phyloP scores from a whole-genome alignment of 1,140 invertebrate species.

The Scylla paramamosain region DNA sequence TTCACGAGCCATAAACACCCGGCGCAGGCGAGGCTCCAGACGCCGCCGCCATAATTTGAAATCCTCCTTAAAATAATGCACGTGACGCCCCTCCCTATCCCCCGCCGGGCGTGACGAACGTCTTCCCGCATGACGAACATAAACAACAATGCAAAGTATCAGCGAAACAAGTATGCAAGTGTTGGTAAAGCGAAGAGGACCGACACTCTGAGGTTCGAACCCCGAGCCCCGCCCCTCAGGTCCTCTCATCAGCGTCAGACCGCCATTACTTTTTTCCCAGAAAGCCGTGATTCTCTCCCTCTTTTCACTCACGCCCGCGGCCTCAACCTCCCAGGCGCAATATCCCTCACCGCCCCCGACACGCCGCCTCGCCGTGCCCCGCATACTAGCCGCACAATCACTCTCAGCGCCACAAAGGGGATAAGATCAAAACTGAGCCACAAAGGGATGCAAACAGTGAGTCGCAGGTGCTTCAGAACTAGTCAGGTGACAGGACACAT shows the following conservation, averaged over 20 bases:
- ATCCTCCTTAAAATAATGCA: slow-evolving; percentile 23
- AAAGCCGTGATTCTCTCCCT: slow-evolving; percentile 32
- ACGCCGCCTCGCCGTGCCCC: neutral
- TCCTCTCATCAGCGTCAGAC: slow-evolving; percentile 33
- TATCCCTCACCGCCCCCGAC: neutral
- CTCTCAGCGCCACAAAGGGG: neutral
- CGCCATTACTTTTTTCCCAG: slow-evolving; percentile 38
- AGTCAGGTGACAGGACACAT: neutral
- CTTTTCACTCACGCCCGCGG: slow-evolving; percentile 8
- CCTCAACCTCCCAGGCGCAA: neutral
- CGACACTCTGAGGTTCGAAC: neutral
- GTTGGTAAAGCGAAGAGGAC: neutral
- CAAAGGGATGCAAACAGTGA: neutral
- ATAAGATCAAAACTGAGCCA: neutral
- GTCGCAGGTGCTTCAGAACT: neutral
- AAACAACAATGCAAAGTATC: neutral
- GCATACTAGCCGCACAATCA: neutral
- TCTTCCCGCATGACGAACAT: slow-evolving; percentile 10
- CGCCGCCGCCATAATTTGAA: slow-evolving; percentile 18
- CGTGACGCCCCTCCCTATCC: neutral
- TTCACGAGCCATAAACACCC: slow-evolving; percentile 20
- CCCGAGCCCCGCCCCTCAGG: neutral
- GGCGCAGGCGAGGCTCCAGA: neutral
- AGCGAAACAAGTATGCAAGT: neutral
- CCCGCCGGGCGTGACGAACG: slow-evolving; percentile 6